Evolutionary conservation across 2,797 vertebrate species (phyloP), one percentile per base, ranked within the genome.

Genomic region (Semotilus atromaculatus): DNA sequence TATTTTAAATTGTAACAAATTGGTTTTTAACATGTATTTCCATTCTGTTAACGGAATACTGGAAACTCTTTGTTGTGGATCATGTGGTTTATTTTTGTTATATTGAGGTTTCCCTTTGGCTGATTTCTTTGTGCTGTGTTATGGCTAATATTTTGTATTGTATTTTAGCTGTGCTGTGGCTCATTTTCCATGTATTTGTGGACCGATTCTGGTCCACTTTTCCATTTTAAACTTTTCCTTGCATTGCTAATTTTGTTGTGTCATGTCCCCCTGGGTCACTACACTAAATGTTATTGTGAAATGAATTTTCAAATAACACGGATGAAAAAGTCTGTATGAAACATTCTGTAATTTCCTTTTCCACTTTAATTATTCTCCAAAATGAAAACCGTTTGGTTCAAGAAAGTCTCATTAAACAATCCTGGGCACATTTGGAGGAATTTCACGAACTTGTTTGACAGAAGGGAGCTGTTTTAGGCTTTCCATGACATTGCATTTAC

Each of bases 401-500:
- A 74, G 66, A 53, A 51, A 26, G 7, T 26, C 34, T n/a, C 53
- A 16, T 60, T 58, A 26, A 26, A 77, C 23, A 40, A 43, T 29
- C 29, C 36, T 43, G 55, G 36, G 75, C 58, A 64, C 58, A 26
- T 26, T 45, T 62, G 38, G n/a, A 45, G 16, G 9, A 78, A 43
- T 62, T 21, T 29, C 16, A 62, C 31, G 0, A 11, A 26, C 38
- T 19, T 64, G 38, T 79, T 66, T 66, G 10, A 66, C 1, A 60
- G 36, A 18, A 34, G 55, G 36, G 58, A n/a, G n/a, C 23, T 43
- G 75, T 40, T 43, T 79, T 79, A 26, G 19, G 31, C 73, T 75
- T 75, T 55, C 73, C 48, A n/a, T 75, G 73, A 75, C 48, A 53
- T 74, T 75, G 73, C 73, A 36, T 75, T 36, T 55, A 75, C 48